Percentiles rank a stretch among this genome's conserved stretches.
phyloP scores from a whole-genome alignment of 2,797 vertebrate genomes.

The Ispidina lecontei region DNA sequence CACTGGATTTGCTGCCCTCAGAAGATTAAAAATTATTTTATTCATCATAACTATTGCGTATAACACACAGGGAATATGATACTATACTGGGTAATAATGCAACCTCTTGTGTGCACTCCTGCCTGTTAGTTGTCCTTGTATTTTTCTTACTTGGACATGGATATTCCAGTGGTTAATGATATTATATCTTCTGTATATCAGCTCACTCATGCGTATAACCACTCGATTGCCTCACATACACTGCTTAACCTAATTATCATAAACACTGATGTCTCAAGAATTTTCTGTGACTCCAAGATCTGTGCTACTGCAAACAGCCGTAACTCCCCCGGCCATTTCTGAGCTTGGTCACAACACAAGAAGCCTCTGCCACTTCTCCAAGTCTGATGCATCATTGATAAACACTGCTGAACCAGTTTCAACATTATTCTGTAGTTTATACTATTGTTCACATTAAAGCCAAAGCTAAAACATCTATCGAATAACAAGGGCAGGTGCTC shows the following conservation, averaged over 20 bases:
- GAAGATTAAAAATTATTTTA: neutral
- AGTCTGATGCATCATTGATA: neutral
- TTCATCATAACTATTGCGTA: neutral
- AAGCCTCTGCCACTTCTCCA: neutral
- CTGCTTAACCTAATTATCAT: constrained; percentile 52
- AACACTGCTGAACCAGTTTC: neutral
- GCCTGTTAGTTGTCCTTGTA: neutral
- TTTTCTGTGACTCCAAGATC: neutral
- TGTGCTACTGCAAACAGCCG: rapidly evolving
- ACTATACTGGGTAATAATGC: neutral
- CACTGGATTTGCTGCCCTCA: neutral
- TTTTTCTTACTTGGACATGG: neutral
- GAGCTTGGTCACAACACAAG: neutral
- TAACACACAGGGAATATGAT: neutral
- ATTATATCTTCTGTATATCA: constrained; percentile 1
- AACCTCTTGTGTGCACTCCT: neutral
- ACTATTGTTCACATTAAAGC: neutral
- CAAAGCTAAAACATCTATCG: neutral
- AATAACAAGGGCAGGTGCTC: neutral
- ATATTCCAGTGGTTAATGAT: constrained; percentile 40
- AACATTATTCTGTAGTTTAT: neutral
- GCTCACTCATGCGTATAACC: constrained; percentile 41
- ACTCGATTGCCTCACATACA: constrained; percentile 42
- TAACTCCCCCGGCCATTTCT: neutral
- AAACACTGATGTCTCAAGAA: constrained; percentile 11